These are phyloP conservation scores for Liasis olivaceus DNA, from an alignment of 2,797 vertebrate species.

Conservation along the genomic window DNA sequence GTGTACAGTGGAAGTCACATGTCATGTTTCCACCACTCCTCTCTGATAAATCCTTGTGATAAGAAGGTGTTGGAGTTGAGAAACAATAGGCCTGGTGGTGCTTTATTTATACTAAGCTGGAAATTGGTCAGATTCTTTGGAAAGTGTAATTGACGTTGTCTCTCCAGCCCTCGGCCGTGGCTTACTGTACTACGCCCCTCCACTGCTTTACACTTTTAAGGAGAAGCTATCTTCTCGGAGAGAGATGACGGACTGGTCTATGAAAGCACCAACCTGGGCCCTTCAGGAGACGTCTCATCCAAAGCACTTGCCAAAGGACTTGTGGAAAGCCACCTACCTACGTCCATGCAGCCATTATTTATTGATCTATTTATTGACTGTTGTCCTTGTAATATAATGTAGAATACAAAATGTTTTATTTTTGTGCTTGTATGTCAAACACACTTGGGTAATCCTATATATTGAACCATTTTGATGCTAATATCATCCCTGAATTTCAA, in stretches of 20 bases:
- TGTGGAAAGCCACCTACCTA: slow-evolving; percentile 22
- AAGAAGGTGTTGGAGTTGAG: slow-evolving; percentile 85
- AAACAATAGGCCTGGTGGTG: slow-evolving; percentile 79
- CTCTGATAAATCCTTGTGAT: slow-evolving; percentile 74
- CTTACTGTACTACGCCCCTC: slow-evolving; percentile 40
- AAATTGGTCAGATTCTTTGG: slow-evolving; percentile 79
- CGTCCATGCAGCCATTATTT: slow-evolving; percentile 83
- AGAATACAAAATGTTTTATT: slow-evolving; percentile 79
- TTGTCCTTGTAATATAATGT: slow-evolving; percentile 79
- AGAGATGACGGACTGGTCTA: slow-evolving; percentile 58
- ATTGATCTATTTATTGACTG: slow-evolving; percentile 96
- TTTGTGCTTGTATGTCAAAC: slow-evolving; percentile 69
- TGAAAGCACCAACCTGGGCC: slow-evolving; percentile 52
- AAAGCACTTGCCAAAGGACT: slow-evolving; percentile 35
- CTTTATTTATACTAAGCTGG: slow-evolving; percentile 73
- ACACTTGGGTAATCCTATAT: slow-evolving; percentile 57
- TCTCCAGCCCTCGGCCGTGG: slow-evolving; percentile 50
- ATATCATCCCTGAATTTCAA: not conserved
- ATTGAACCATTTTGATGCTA: not conserved
- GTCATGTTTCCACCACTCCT: slow-evolving; percentile 71
- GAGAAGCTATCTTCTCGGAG: slow-evolving; percentile 62
- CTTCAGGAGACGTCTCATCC: slow-evolving; percentile 49
- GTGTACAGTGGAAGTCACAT: slow-evolving; percentile 67
- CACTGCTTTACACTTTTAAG: slow-evolving; percentile 66
- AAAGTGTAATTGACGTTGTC: slow-evolving; percentile 70